Evolutionary conservation across 2,888 invertebrate species (phyloP).

Genomic region (Nemotelus pantherinus): DNA sequence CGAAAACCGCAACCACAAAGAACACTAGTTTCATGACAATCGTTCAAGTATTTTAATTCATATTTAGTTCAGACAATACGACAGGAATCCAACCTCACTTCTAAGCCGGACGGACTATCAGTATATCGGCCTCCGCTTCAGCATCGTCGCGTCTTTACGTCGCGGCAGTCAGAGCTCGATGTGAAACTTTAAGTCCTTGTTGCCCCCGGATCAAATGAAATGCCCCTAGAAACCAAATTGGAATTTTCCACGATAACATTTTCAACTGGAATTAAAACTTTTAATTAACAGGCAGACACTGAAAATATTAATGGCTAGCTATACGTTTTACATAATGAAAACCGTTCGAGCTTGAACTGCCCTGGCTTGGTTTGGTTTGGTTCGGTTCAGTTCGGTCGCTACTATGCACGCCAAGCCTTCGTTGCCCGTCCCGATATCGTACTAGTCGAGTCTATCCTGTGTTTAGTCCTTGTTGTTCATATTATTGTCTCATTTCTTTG

Average conservation of each 20-base stretch:
- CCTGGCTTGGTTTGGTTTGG: background rate
- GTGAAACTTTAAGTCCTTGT: slow-evolving; percentile 33
- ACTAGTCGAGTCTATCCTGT: slow-evolving; percentile 9
- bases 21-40: slow-evolving; percentile 19
- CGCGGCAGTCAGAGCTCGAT: slow-evolving; percentile 12
- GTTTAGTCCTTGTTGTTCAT: slow-evolving; percentile 32
- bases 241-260: slow-evolving; percentile 47
- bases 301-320: slow-evolving; percentile 44
- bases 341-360: slow-evolving; percentile 37
- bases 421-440: too few relatives aligned
- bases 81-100: background rate
- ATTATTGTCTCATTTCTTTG: slow-evolving; percentile 19
- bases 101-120: too few relatives aligned
- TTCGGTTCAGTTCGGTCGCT: too few relatives aligned
- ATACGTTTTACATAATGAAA: slow-evolving; percentile 53
- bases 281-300: slow-evolving; percentile 52
- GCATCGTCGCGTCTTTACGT: background rate
- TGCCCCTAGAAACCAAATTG: slow-evolving; percentile 39
- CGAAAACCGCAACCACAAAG: slow-evolving; percentile 4
- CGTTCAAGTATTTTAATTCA: slow-evolving; percentile 28
- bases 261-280: slow-evolving; percentile 55
- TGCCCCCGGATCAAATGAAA: slow-evolving; percentile 33
- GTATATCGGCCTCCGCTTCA: background rate
- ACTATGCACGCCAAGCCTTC: too few relatives aligned
- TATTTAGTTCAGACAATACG: slow-evolving; percentile 12